phyloP scores from a whole-genome alignment of 2,113 vertebrate genomes.

The Neolamprologus variostigma region DNA sequence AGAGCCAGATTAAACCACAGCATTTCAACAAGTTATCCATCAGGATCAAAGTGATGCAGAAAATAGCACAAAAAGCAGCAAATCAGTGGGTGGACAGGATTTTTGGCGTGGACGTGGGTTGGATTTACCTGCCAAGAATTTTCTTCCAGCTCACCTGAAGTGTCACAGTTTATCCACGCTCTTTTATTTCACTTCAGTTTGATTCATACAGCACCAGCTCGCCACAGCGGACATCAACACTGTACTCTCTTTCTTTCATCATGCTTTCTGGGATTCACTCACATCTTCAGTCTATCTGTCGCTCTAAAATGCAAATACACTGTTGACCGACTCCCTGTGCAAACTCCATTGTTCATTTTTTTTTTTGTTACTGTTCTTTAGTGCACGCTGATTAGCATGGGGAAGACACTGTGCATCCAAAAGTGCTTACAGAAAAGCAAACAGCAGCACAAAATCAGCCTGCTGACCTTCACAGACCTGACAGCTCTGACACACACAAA shows the following conservation, averaged over 20 bases:
- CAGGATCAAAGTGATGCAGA: not conserved
- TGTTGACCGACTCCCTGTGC: not conserved
- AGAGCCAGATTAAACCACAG: not conserved
- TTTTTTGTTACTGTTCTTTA: not conserved
- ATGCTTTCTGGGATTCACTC: not conserved
- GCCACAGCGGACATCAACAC: not conserved
- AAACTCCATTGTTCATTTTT: not conserved
- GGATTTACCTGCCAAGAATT: not conserved
- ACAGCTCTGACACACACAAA: conserved; percentile 22
- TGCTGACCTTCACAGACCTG: conserved; percentile 50
- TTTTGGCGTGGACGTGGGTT: not conserved
- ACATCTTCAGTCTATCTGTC: not conserved
- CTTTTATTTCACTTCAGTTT: not conserved
- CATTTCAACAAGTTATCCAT: not conserved
- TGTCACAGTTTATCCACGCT: not conserved
- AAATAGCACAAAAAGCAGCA: not conserved
- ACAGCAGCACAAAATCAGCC: conserved; percentile 36
- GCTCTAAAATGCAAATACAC: not conserved
- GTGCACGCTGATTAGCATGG: conserved; percentile 40
- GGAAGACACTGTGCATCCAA: conserved; percentile 7
- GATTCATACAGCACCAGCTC: not conserved
- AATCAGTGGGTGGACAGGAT: not conserved
- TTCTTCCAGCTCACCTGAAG: not conserved
- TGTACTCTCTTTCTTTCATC: not conserved
- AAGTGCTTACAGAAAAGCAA: conserved; percentile 47